These are phyloP conservation scores for Lasioglossum baleicum DNA, from an alignment of 1,140 invertebrate genomes.

Conservation along the genomic window DNA sequence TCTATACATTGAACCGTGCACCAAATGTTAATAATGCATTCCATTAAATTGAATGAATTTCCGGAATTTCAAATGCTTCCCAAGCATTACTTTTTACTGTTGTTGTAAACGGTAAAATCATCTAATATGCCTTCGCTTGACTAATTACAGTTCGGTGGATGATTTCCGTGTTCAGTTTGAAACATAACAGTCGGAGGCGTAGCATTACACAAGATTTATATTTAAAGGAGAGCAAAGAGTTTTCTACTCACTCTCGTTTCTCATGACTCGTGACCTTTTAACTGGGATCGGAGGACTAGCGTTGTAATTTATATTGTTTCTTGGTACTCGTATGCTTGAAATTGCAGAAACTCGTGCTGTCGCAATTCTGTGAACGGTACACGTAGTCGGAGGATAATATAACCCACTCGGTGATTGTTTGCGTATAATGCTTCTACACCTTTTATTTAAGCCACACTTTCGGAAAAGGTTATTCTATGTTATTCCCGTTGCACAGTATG, in stretches of 20 bases:
- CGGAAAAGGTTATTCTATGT: not conserved
- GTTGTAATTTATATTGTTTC: conserved; percentile 11
- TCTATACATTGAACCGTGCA: too few relatives aligned
- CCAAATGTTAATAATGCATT: too few relatives aligned
- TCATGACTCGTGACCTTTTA: conserved; percentile 17
- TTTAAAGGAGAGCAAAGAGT: not conserved
- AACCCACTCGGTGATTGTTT: not conserved
- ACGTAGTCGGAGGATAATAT: not conserved
- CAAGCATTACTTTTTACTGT: too few relatives aligned
- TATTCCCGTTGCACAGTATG: not conserved
- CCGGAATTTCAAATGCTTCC: too few relatives aligned
- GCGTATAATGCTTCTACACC: not conserved
- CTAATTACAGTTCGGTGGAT: not conserved
- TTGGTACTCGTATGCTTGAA: conserved; percentile 1
- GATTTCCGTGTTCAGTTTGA: not conserved
- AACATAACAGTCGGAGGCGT: not conserved
- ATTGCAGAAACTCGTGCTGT: conserved; percentile 15
- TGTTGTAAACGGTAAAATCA: too few relatives aligned
- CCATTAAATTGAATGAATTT: too few relatives aligned
- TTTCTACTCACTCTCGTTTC: not conserved
- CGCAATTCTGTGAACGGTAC: not conserved
- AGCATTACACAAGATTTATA: not conserved
- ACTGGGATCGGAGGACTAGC: conserved; percentile 2
- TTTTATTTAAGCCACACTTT: not conserved
- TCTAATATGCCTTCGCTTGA: not conserved